phyloP scores from a whole-genome alignment of 2,888 invertebrate genomes.

The Volucella inanis region DNA sequence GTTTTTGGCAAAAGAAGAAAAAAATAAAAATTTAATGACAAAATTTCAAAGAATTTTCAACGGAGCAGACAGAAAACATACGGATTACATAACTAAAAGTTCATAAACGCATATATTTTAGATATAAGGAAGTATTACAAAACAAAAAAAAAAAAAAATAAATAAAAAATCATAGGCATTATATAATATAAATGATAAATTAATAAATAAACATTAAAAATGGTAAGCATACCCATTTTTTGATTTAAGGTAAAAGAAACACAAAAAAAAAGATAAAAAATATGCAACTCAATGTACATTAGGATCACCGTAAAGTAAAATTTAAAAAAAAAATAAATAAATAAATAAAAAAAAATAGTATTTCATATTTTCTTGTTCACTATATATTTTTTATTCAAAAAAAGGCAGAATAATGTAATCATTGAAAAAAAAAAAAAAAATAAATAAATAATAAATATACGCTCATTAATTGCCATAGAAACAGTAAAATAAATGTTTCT shows the following conservation, averaged over 20 bases:
- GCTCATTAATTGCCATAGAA: slow-evolving; percentile 52
- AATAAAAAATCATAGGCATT: slow-evolving; percentile 70
- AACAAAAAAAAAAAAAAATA: slow-evolving; percentile 33
- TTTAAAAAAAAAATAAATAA: slow-evolving; percentile 33
- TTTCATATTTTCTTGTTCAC: slow-evolving; percentile 66
- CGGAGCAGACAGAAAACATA: slow-evolving; percentile 44
- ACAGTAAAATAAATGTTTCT: slow-evolving; percentile 29
- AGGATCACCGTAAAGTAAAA: slow-evolving; percentile 64
- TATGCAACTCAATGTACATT: slow-evolving; percentile 69
- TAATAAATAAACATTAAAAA: slow-evolving; percentile 60
- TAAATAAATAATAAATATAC: slow-evolving; percentile 21
- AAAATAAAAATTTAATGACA: slow-evolving; percentile 1
- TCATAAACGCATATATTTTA: slow-evolving; percentile 71
- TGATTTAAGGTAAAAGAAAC: slow-evolving; percentile 49
- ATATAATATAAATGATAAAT: slow-evolving; percentile 58
- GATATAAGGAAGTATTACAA: slow-evolving; percentile 69
- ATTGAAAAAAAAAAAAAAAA: slow-evolving; percentile 6
- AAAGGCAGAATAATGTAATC: slow-evolving; percentile 19
- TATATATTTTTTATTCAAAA: slow-evolving; percentile 59
- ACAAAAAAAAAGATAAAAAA: slow-evolving; percentile 21
- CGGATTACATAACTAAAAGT: slow-evolving; percentile 59
- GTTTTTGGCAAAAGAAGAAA: slow-evolving; percentile 54
- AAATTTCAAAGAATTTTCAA: slow-evolving; percentile 26
- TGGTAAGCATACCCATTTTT: slow-evolving; percentile 65
- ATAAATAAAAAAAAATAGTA: slow-evolving; percentile 44